Evolutionary conservation across 2,888 invertebrate genomes (phyloP).

Genomic region (Scaptomyza cyrtandrae): DNA sequence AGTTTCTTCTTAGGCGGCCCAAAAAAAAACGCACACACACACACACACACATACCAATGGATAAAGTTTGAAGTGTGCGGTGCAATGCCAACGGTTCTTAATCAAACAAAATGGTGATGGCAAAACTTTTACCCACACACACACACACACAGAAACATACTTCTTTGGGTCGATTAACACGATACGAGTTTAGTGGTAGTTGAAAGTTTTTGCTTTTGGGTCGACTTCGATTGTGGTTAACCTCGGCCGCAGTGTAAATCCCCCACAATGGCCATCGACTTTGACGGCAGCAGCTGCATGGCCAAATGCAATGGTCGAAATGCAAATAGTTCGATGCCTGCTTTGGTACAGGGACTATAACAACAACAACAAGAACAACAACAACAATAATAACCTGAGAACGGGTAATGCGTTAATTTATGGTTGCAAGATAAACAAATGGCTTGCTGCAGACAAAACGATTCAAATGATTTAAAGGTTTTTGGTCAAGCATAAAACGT

Average conservation of each 20-base stretch:
- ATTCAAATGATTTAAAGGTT: conserved; percentile 67
- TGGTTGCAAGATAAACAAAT: conserved; percentile 76
- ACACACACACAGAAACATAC: conserved; percentile 10
- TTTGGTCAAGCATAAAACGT: conserved; percentile 51
- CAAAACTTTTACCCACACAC: conserved; percentile 45
- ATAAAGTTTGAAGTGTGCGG: conserved; percentile 60
- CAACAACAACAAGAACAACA: conserved; percentile 37
- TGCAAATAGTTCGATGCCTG: conserved; percentile 76
- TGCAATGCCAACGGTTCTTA: conserved; percentile 49
- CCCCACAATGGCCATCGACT: conserved; percentile 63
- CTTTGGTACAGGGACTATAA: conserved; percentile 54
- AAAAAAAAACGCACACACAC: conserved; percentile 12
- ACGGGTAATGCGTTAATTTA: conserved; percentile 74
- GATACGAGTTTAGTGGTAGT: conserved; percentile 42
- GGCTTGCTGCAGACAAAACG: conserved; percentile 26
- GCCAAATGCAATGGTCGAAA: conserved; percentile 69
- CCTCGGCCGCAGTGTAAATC: conserved; percentile 62
- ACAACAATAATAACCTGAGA: conserved; percentile 14
- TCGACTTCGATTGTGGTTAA: conserved; percentile 67
- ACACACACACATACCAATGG: conserved; percentile 31
- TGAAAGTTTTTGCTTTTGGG: conserved; percentile 27
- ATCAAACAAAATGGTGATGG: conserved; percentile 68
- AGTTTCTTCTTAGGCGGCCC: conserved; percentile 23
- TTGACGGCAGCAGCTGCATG: conserved; percentile 73
- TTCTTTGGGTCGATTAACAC: conserved; percentile 62